Evolutionary conservation across 2,797 vertebrate genomes (phyloP), one percentile per base, ranked within the genome.

Genomic region (Picus viridis): DNA sequence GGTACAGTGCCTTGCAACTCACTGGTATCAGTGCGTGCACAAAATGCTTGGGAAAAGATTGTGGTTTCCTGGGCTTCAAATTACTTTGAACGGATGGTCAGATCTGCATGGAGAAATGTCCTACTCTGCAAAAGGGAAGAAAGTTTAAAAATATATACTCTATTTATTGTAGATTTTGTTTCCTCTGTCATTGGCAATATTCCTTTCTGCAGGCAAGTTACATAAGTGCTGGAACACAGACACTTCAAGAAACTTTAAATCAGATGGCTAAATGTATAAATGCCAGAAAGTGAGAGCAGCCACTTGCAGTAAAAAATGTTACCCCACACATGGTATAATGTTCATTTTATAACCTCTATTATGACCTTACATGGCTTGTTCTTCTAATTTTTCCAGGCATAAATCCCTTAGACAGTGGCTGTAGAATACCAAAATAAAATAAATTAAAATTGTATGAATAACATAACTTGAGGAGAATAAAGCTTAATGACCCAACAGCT

Each of bases 241-340:
- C 97, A 97, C 93, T 92, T 94, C 87, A 97, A 98, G 97, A 97
- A 97, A 90, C 71, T 73, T 96, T 97, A 96, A 96, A 97, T 97
- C 97, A 98, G 98, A 98, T 98, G 98, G 94, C 88, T 22, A 2
- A 97, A 95, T 97, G 93, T 97, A 29, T 94, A 95, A 97, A 96
- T 91, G 97, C 97, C 96, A 97, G 93, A 97, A 97, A 98, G 97
- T 97, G 93, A 98, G 95, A 97, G 95, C 96, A 97, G 90, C 86
- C 96, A 97, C 97, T 97, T 96, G 96, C 95, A 97, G 89, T 94
- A 95, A 92, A 96, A 95, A 95, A 87, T 68, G 81, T 92, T 94
- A 96, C 96, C 96, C 93, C 97, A 95, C 97, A 97, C 97, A 96
- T 95, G 95, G 95, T 97, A 96, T 93, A 95, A 97, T 97, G 79